Conservation (phyloP, 1,140 invertebrate species). For the Philotrypesis tridentata region DNA sequence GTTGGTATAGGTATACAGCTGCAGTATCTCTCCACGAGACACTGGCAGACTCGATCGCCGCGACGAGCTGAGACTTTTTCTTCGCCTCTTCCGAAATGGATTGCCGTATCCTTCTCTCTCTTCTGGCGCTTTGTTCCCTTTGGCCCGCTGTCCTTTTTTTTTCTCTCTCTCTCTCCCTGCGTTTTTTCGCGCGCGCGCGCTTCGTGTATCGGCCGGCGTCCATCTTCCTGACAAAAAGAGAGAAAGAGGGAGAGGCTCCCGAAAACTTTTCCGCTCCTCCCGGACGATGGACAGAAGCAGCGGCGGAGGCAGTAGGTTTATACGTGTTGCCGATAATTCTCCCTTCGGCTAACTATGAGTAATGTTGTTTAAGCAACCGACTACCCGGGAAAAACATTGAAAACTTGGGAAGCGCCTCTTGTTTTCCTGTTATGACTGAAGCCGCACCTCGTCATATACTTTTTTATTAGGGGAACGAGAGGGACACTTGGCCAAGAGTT, state of each 20-base stretch:
- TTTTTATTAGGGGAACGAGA: background rate
- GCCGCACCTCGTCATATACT: background rate
- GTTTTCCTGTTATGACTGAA: background rate
- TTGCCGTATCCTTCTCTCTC: background rate
- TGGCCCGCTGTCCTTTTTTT: background rate
- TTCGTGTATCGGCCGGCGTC: background rate
- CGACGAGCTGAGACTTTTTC: background rate
- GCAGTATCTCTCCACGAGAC: background rate
- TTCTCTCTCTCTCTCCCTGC: too few species aligned
- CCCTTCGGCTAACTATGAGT: slow-evolving; percentile 6
- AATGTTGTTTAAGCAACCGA: background rate
- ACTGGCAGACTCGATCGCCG: background rate
- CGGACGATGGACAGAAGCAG: background rate
- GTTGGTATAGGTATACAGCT: background rate
- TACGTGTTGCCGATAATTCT: background rate
- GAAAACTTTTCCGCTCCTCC: background rate
- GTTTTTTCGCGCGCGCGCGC: background rate
- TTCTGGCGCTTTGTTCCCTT: background rate
- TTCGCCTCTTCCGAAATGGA: slow-evolving; percentile 1
- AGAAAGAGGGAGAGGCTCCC: background rate
- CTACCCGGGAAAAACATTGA: background rate
- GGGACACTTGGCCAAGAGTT: background rate
- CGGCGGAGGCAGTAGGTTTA: background rate
- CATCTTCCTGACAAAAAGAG: background rate
- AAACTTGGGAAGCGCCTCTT: background rate